Evolutionary conservation across 1,140 invertebrate genomes (phyloP).

Genomic region (Archegozetes longisetosus): DNA sequence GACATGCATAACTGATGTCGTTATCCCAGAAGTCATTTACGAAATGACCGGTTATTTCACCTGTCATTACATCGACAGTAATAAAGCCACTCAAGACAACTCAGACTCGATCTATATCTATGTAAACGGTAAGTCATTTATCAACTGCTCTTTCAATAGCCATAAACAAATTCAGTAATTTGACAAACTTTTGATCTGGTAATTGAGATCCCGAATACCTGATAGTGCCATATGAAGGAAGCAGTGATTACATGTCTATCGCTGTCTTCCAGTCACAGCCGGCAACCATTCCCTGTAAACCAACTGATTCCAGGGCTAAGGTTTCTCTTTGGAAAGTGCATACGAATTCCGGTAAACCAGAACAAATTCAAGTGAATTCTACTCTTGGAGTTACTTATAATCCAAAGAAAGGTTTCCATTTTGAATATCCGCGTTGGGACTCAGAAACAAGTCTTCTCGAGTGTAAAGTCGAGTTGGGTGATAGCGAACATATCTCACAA

Average conservation of each 20-base stretch:
- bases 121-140: conserved; percentile 16
- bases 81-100: neutral
- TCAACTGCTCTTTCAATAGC: too few species aligned
- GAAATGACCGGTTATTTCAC: conserved; percentile 16
- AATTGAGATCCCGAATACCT: conserved; percentile 17
- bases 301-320: conserved; percentile 15
- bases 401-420: conserved; percentile 17
- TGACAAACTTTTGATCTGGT: neutral
- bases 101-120: conserved; percentile 16
- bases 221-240: conserved; percentile 15
- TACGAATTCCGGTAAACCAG: neutral
- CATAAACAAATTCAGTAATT: too few species aligned
- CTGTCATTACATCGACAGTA: conserved; percentile 16
- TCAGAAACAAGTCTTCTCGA: conserved; percentile 8
- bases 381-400: conserved; percentile 17
- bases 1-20: conserved; percentile 1
- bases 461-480: conserved; percentile 11
- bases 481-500: neutral
- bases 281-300: conserved; percentile 18
- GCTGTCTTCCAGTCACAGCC: conserved; percentile 12
- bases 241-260: conserved; percentile 10
- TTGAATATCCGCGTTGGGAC: conserved; percentile 17
- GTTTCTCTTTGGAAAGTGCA: conserved; percentile 19
- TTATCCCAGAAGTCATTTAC: conserved; percentile 1
- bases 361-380: conserved; percentile 9